Evolutionary conservation across 1,140 invertebrate species (phyloP).

Genomic region (Grapholita molesta): DNA sequence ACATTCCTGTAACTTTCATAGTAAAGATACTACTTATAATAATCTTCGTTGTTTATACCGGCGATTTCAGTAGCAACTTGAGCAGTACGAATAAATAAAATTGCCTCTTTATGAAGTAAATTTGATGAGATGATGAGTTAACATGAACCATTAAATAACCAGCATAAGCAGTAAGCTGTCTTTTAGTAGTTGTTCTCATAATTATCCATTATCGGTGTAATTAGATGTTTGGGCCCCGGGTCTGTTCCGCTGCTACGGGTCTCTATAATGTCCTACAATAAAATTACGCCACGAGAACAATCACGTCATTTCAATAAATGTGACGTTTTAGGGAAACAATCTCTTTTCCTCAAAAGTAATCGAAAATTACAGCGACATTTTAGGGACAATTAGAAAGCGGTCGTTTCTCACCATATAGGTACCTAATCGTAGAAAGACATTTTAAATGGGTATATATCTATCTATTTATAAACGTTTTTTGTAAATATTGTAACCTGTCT

Average conservation of each 20-base stretch:
- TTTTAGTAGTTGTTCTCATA: too few relatives aligned
- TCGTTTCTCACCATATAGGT: neutral
- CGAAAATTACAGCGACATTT: too few relatives aligned
- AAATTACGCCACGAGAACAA: too few relatives aligned
- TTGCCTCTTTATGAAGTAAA: neutral
- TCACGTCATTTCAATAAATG: too few relatives aligned
- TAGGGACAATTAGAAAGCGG: too few relatives aligned
- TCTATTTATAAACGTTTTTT: constrained; percentile 18
- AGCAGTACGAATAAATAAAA: neutral
- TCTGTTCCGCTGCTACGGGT: neutral
- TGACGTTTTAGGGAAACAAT: too few relatives aligned
- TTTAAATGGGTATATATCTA: neutral
- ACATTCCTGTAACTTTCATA: neutral
- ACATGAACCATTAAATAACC: too few relatives aligned
- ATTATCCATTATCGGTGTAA: too few relatives aligned
- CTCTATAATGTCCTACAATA: too few relatives aligned
- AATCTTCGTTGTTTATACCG: neutral
- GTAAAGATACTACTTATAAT: neutral
- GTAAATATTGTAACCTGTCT: constrained; percentile 38
- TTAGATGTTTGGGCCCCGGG: neutral
- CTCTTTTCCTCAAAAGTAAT: too few relatives aligned
- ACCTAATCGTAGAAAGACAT: neutral
- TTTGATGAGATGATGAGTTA: too few relatives aligned
- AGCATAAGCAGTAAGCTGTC: too few relatives aligned
- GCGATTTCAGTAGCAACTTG: neutral